Evolutionary conservation across 2,113 vertebrate species (phyloP).

Genomic region (Macrotus californicus): DNA sequence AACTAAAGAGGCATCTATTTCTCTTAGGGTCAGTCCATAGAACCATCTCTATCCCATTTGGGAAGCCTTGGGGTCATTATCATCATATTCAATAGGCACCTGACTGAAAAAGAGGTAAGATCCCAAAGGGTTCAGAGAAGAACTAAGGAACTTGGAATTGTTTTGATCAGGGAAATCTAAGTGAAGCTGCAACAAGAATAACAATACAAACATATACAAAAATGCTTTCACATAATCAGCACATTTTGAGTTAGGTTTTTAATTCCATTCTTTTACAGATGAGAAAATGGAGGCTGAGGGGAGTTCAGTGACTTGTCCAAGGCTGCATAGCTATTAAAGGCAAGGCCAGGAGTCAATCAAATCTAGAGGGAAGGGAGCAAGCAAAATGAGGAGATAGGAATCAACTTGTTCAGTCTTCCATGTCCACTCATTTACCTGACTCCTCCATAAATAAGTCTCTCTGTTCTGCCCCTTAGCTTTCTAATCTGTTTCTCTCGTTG

Average conservation of each 20-base stretch:
- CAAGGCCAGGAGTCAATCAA: neutral
- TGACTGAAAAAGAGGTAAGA: neutral
- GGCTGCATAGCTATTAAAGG: neutral
- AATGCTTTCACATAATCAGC: neutral
- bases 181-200: neutral
- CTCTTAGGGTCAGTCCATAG: neutral
- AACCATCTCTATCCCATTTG: neutral
- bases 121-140: neutral
- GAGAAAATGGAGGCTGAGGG: neutral
- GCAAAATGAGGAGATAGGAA: neutral
- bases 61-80: neutral
- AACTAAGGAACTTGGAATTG: neutral
- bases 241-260: neutral
- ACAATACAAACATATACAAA: neutral
- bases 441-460: neutral
- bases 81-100: neutral
- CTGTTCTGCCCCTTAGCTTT: neutral
- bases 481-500: neutral
- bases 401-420: neutral
- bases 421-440: neutral
- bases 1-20: neutral
- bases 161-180: neutral
- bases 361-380: neutral
- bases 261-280: neutral
- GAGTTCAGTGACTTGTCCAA: constrained; percentile 14